These are phyloP conservation scores for Diuraphis noxia DNA, from an alignment of 1,140 invertebrate genomes.

Conservation along the genomic window DNA sequence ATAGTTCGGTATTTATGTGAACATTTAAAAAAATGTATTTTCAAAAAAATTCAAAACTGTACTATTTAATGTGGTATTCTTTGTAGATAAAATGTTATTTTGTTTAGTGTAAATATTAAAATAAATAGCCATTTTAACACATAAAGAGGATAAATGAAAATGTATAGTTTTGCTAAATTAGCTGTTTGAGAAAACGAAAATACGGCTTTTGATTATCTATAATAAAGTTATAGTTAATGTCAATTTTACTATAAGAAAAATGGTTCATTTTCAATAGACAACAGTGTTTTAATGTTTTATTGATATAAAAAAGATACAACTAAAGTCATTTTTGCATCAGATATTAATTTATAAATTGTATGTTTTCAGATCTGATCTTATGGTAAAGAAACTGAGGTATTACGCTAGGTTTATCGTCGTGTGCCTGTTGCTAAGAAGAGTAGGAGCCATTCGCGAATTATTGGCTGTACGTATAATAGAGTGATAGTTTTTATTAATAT, in stretches of 20 bases:
- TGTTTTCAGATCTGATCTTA: slow-evolving; percentile 78
- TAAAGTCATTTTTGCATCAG: background rate
- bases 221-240: background rate
- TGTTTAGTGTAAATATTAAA: too few relatives aligned
- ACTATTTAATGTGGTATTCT: too few relatives aligned
- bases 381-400: slow-evolving; percentile 97
- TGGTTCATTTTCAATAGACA: background rate
- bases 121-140: too few relatives aligned
- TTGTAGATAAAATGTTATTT: too few relatives aligned
- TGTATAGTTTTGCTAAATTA: too few relatives aligned
- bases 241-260: background rate
- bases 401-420: slow-evolving; percentile 97
- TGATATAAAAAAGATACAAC: background rate
- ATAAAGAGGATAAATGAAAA: too few relatives aligned
- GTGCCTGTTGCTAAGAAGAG: slow-evolving; percentile 89
- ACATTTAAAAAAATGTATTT: too few relatives aligned
- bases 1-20: too few relatives aligned
- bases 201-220: too few relatives aligned
- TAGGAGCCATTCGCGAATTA: slow-evolving; percentile 90
- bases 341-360: slow-evolving; percentile 20
- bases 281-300: background rate
- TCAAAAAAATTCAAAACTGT: too few relatives aligned
- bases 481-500: background rate
- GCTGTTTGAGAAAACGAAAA: too few relatives aligned
- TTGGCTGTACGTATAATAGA: slow-evolving; percentile 66